Base-by-base conservation (phyloP, 2,113 vertebrate genomes). In the Syrrhaptes paradoxus region DNA sequence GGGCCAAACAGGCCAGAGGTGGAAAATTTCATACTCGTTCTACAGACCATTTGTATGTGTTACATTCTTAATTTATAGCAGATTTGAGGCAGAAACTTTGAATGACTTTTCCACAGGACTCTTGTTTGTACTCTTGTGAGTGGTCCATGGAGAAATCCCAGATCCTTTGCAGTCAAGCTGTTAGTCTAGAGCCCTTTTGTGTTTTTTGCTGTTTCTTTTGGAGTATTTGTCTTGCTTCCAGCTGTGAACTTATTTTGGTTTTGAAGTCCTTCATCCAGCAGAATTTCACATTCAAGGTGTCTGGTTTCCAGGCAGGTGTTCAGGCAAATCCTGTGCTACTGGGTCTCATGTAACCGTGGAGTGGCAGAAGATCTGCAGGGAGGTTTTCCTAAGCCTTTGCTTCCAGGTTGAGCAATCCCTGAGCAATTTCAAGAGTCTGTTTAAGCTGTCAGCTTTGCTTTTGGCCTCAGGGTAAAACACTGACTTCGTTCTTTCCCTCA, bases 391-490 rank as follows among this genome's bases (percentile, higher is more conserved):
- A 92, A 96, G 86, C 86, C 48, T 95, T 96, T 93, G 31, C 76
- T 95, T 96, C 93, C 93, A 96, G 77, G 57, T 78, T 93, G 93
- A 96, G 91, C 80, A 95, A 93, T 95, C 73, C 80, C 38, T 75
- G 83, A 95, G 86, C 57, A 75, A 52, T 61, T 95, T 95, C 57
- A 65, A n/a, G 85, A 89, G 66, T 91, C 94, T 96, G 84, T 93
- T 96, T 87, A 95, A 96, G 89, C 91, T 93, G 94, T 95, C 91
- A 95, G 77, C 70, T 95, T 88, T 89, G 68, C 65, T 89, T 92
- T 92, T 95, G 73, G 73, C 96, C 84, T 93, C 73, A 17, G 89
- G 86, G 24, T 93, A 85, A 81, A 95, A 78, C 68, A 75, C 19
- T 58, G 80, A 65, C 76, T 90, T 77, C 5, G 12, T 89, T 95